Evolutionary conservation across 1,140 invertebrate species (phyloP).

Genomic region (Drosophila kurseongensis): DNA sequence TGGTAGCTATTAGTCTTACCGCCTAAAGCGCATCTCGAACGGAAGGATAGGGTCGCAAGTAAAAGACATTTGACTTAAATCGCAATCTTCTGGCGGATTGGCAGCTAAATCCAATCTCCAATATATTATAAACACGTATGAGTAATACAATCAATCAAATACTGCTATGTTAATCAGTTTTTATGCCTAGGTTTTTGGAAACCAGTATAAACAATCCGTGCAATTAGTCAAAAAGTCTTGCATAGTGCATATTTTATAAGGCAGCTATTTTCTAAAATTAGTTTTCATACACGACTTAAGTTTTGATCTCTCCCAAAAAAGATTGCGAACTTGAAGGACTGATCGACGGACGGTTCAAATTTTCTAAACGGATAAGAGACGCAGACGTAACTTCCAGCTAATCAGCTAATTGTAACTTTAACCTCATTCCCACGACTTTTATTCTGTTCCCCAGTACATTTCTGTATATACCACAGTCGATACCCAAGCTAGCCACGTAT

Average conservation of each 20-base stretch:
- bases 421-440: conserved; percentile 41
- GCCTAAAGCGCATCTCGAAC: conserved; percentile 69
- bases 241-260: conserved; percentile 63
- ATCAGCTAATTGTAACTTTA: conserved; percentile 33
- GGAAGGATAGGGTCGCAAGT: conserved; percentile 23
- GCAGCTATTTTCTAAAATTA: conserved; percentile 50
- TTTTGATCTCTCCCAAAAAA: conserved; percentile 20
- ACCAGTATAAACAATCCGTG: conserved; percentile 56
- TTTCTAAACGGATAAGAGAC: not conserved
- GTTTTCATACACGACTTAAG: conserved; percentile 21
- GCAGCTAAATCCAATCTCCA: conserved; percentile 38
- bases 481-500: conserved; percentile 34
- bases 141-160: conserved; percentile 71
- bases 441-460: conserved; percentile 46
- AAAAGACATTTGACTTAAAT: conserved; percentile 39
- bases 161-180: conserved; percentile 63
- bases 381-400: conserved; percentile 31
- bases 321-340: not conserved
- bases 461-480: conserved; percentile 66
- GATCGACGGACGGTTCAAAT: conserved; percentile 3
- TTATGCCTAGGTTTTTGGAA: conserved; percentile 52
- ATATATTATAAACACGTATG: conserved; percentile 40
- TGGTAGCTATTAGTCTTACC: conserved; percentile 74
- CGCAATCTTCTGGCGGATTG: conserved; percentile 6
- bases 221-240: conserved; percentile 79